A percentile compares a stretch with the other conserved stretches of the same genome.
Evolutionary conservation across 2,113 vertebrate species (phyloP).

Genomic region (Ursus arctos): DNA sequence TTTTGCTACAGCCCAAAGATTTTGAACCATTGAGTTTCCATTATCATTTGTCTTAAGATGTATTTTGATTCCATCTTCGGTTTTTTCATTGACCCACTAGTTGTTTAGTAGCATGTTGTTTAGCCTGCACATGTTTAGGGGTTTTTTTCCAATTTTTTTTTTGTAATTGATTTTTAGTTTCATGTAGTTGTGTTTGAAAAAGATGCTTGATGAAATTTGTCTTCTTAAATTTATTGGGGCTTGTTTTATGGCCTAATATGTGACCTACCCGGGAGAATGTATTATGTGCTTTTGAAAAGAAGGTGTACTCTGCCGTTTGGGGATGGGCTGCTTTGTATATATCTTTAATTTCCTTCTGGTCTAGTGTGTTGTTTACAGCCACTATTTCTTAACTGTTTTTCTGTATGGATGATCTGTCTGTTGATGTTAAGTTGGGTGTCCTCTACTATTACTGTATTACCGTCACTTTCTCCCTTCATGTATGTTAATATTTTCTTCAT

Average conservation of each 20-base stretch:
- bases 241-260: background rate
- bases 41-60: constrained; percentile 8
- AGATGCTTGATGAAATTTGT: background rate
- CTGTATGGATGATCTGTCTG: background rate
- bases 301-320: background rate
- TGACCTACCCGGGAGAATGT: background rate
- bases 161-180: background rate
- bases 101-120: background rate
- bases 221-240: background rate
- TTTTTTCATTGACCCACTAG: background rate
- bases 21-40: background rate
- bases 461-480: background rate
- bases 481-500: background rate
- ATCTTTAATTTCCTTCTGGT: background rate
- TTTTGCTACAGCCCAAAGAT: background rate
- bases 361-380: background rate
- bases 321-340: background rate
- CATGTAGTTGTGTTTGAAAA: background rate
- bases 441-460: background rate
- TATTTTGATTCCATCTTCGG: background rate
- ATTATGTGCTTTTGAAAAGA: background rate
- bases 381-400: background rate
- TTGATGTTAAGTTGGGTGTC: background rate
- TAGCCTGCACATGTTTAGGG: constrained; percentile 29
- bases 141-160: background rate